Base-by-base conservation (phyloP, 2,113 vertebrate species). In the Amphiprion ocellaris region DNA sequence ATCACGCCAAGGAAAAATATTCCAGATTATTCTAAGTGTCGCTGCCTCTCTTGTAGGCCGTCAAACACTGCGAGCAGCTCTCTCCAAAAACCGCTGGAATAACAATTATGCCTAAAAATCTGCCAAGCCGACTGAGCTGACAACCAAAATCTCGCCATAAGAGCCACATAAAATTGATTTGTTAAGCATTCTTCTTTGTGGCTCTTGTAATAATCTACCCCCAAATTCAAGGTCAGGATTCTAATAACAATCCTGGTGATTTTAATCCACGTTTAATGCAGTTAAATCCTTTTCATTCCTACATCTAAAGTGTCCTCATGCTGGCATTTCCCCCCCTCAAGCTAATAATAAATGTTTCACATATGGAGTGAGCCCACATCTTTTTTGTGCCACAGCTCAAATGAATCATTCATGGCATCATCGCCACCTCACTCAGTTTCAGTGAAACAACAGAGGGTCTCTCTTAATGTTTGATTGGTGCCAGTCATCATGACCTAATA, bases 401-500 rank as follows among this genome's bases (percentile, higher is more conserved):
- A 59, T 77, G 64, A 79, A 71, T 84, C 65, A 64, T 84, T 64
- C 53, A 81, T 65, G 39, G 24, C 39, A 65, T 76, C 58, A 67
- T 8, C 78, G 50, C 65, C 74, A 84, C 77, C 61, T 75, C 75
- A 47, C 37, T 77, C 15, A 33, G 28, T 79, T 69, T 72, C 46
- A 74, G 56, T 73, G 28, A 69, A 84, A 77, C 72, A 90, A 79
- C 84, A 89, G 68, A 73, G 63, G 50, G 66, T 37, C 74, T 58
- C 59, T 87, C 69, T 39, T 60, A 47, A 62, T 74, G 33, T 83
- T 73, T 89, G 84, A 91, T 79, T 89, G 79, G 81, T 87, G 88
- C 81, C 88, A 88, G 86, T 91, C 81, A 83, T 64, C 78, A 69
- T 92, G 90, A 89, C 87, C 86, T 89, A 84, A 90, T 89, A 88